Evolutionary conservation across 2,797 vertebrate species (phyloP), one percentile per base, ranked within the genome.

Genomic region (Falco concolor): DNA sequence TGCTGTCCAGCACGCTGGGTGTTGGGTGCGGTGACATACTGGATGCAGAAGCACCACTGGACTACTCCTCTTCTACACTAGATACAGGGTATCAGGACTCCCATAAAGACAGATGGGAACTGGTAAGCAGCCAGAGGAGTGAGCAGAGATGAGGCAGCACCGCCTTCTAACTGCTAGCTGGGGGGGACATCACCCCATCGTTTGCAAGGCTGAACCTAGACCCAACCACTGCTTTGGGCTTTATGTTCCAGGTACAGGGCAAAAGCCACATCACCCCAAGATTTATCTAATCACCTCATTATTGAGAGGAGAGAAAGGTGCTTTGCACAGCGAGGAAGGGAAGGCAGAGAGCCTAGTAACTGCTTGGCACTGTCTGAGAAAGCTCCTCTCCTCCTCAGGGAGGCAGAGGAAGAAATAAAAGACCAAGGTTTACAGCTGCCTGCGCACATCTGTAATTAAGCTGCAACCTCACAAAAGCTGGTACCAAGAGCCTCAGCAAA

Each of bases 271-370:
- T 76, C 94, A 67, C 63, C 4, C 25, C 12, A 86, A 89, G 89
- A 78, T 34, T 75, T 85, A 36, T 52, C 88, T 95, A 85, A 97
- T 84, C 53, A 27, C 94, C 95, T 97, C 90, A 53, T 97, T 92
- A 89, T 60, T 80, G 8, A 15, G 52, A 77, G 47, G 44, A 56
- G 76, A 84, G 3, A 69, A 86, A 83, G 73, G 75, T 64, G 74
- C 13, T 85, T 32, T 89, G 89, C 40, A 65, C 12, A 10, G 56
- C 60, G 84, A 85, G 54, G 84, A 85, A 63, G 40, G 59, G 73
- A 74, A 80, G 67, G 32, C 61, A 83, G 76, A 90, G 40, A 57
- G 73, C 76, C 90, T 70, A 86, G 74, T 73, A 91, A 95, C 21
- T 84, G 82, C 72, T 49, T 13, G 32, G 70, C 44, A 84, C 5